phyloP scores from a whole-genome alignment of 2,113 vertebrate species.

The Platysternon megacephalum region DNA sequence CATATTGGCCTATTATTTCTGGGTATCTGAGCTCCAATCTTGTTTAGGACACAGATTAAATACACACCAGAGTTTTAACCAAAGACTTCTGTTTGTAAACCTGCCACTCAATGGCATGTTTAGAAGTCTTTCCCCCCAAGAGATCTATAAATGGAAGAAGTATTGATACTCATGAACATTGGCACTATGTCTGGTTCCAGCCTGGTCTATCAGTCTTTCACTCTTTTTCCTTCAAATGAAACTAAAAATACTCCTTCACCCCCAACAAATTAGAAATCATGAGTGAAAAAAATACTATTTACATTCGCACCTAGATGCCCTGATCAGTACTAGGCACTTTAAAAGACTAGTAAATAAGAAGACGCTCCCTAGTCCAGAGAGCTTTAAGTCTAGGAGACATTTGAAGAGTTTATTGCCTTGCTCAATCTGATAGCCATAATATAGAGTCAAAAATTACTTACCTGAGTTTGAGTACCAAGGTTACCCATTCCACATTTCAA shows the following conservation, averaged over 20 bases:
- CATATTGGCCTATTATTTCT: not conserved
- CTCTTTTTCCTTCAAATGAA: not conserved
- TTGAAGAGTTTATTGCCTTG: not conserved
- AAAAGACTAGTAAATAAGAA: not conserved
- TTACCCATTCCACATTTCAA: not conserved
- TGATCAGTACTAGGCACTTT: not conserved
- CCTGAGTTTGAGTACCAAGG: not conserved
- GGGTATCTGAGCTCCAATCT: not conserved
- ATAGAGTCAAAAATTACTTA: not conserved
- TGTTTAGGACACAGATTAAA: not conserved
- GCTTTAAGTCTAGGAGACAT: not conserved
- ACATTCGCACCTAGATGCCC: not conserved
- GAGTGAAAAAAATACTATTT: too few relatives aligned
- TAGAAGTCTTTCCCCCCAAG: conserved; percentile 50
- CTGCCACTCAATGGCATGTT: not conserved
- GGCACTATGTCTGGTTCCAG: conserved; percentile 38
- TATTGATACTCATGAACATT: conserved; percentile 47
- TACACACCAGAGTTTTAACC: not conserved
- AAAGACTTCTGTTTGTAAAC: not conserved
- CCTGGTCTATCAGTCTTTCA: conserved; percentile 27
- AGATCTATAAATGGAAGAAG: conserved; percentile 63
- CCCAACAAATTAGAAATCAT: not conserved
- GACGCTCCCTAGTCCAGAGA: not conserved
- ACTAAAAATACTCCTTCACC: not conserved
- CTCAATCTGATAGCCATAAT: not conserved